Conservation (phyloP, 2,113 vertebrate species). For the Hydrolagus affinis region DNA sequence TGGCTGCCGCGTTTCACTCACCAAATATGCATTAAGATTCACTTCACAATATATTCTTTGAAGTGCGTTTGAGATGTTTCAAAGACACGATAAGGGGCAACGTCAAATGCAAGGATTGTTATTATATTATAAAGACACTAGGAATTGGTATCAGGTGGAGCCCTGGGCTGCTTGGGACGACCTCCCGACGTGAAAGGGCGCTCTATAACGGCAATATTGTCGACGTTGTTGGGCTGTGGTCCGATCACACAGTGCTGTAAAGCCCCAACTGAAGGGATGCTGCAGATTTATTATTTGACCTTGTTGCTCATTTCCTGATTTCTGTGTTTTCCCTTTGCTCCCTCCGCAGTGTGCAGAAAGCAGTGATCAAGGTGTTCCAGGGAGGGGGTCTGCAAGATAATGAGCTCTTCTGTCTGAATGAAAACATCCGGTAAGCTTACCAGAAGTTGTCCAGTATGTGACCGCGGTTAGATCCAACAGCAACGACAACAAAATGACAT, state of each 20-base stretch:
- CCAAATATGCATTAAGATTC: too few species aligned
- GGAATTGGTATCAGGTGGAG: not conserved
- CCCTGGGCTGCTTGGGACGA: not conserved
- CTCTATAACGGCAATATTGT: not conserved
- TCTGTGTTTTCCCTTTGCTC: conserved; percentile 33
- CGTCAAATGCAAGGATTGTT: too few species aligned
- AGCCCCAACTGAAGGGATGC: not conserved
- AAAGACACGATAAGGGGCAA: too few species aligned
- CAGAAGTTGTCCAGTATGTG: conserved; percentile 31
- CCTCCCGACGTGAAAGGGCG: too few species aligned
- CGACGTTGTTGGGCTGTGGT: not conserved
- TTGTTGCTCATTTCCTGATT: not conserved
- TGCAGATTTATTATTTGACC: not conserved
- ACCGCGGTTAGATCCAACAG: too few species aligned
- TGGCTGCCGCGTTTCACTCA: too few species aligned
- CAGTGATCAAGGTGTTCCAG: conserved; percentile 90
- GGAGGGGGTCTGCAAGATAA: conserved; percentile 75
- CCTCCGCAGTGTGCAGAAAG: conserved; percentile 72
- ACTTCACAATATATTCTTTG: too few species aligned
- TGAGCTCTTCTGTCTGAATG: conserved; percentile 81
- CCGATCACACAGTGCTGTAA: too few species aligned
- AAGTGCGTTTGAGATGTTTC: too few species aligned
- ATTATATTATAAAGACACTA: too few species aligned
- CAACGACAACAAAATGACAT: too few species aligned
- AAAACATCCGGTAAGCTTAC: conserved; percentile 76